Conservation (phyloP, 2,113 vertebrate genomes). For the Microcebus ravelobensis region DNA sequence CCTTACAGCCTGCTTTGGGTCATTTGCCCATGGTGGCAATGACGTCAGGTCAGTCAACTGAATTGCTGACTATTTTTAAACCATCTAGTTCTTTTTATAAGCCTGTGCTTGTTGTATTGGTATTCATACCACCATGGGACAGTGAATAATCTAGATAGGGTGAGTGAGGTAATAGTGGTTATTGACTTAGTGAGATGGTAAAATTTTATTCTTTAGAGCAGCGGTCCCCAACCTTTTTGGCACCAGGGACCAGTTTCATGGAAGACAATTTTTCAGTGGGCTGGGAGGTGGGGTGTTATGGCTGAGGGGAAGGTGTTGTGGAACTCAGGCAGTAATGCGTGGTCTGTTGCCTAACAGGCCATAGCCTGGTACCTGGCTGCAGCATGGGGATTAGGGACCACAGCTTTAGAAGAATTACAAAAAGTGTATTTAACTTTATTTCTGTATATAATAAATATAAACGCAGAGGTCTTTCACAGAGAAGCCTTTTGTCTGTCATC, state of each 20-base stretch:
- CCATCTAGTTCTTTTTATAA: not conserved
- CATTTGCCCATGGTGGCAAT: conserved; percentile 97
- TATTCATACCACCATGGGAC: not conserved
- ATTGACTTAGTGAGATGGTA: not conserved
- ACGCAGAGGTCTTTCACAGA: not conserved
- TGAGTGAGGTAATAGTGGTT: not conserved
- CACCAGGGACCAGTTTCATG: too few relatives aligned
- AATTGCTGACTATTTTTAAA: not conserved
- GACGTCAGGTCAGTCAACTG: conserved; percentile 92
- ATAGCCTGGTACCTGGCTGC: too few relatives aligned
- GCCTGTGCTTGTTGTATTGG: not conserved
- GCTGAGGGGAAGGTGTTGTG: too few relatives aligned
- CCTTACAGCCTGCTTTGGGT: conserved; percentile 97
- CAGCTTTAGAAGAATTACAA: not conserved
- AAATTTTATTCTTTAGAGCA: not conserved
- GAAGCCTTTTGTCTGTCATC: not conserved
- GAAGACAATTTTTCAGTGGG: too few relatives aligned
- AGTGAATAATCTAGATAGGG: not conserved
- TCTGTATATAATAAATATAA: not conserved
- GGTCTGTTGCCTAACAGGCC: too few relatives aligned
- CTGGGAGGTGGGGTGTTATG: too few relatives aligned
- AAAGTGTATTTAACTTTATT: not conserved
- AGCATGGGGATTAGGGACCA: too few relatives aligned
- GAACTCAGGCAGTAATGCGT: too few relatives aligned
- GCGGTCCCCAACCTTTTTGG: too few relatives aligned